Evolutionary conservation across 2,797 vertebrate genomes (phyloP).

Genomic region (Discoglossus pictus): DNA sequence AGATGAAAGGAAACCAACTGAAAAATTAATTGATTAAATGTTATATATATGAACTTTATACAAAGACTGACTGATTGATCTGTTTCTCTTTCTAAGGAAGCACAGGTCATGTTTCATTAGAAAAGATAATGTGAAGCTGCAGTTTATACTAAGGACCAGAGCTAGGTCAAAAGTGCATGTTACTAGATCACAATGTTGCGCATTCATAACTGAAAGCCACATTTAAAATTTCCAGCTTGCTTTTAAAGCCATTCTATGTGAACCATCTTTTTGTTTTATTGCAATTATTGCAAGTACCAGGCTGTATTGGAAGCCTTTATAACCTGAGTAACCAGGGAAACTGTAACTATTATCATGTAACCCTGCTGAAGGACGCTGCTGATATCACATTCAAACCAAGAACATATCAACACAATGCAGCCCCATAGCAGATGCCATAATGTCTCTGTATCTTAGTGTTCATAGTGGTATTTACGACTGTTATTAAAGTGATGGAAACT

Average conservation of each 20-base stretch:
- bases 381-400: slow-evolving; percentile 5
- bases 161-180: neutral
- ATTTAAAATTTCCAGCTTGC: neutral
- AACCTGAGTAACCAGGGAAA: slow-evolving; percentile 37
- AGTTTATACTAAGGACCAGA: neutral
- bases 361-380: neutral
- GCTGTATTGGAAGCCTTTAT: neutral
- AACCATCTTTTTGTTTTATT: neutral
- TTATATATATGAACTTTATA: neutral
- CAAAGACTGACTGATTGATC: neutral
- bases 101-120: neutral
- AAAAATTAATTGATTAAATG: neutral
- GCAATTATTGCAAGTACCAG: slow-evolving; percentile 7
- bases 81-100: neutral
- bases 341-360: slow-evolving; percentile 3
- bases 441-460: too few species aligned
- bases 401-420: neutral
- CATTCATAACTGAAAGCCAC: neutral
- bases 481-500: too few species aligned
- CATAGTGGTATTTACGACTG: too few species aligned
- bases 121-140: neutral
- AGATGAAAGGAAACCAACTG: neutral
- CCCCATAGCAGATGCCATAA: too few species aligned
- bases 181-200: neutral
- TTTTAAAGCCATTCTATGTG: too few species aligned